Conservation (phyloP, 1,140 invertebrate genomes). For the Eufriesea mexicana region DNA sequence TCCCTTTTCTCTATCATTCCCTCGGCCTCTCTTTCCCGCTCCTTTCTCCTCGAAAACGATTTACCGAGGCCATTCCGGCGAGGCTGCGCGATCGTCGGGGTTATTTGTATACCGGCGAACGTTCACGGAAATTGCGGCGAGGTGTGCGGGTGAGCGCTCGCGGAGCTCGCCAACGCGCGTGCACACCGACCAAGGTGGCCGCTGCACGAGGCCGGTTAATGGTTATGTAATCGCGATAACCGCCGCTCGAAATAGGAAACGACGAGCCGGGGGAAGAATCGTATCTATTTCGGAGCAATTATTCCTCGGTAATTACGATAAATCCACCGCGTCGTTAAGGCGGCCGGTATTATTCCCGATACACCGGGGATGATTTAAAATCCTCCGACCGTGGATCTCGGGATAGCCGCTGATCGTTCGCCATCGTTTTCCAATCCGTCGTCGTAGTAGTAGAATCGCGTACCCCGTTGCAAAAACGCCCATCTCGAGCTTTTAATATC, state of each 20-base stretch:
- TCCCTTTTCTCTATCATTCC: slow-evolving; percentile 19
- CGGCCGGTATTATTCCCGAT: slow-evolving; percentile 18
- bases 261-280: slow-evolving; percentile 28
- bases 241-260: slow-evolving; percentile 35
- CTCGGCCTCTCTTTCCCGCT: slow-evolving; percentile 10
- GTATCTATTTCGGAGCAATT: slow-evolving; percentile 46
- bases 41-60: slow-evolving; percentile 57
- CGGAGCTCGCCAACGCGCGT: neutral
- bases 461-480: too few relatives aligned
- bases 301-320: slow-evolving; percentile 44
- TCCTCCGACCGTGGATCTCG: too few relatives aligned
- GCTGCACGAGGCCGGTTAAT: neutral
- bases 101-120: slow-evolving; percentile 43
- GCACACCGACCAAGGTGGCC: neutral
- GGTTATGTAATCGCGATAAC: slow-evolving; percentile 51
- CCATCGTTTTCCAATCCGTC: too few relatives aligned
- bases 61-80: slow-evolving; percentile 65
- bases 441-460: too few relatives aligned
- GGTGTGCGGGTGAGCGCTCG: slow-evolving; percentile 13
- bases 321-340: slow-evolving; percentile 26
- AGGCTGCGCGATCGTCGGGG: slow-evolving; percentile 17
- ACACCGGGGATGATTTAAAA: slow-evolving; percentile 10
- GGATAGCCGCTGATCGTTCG: too few relatives aligned
- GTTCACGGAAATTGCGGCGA: slow-evolving; percentile 43
- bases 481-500: neutral